A percentile compares a stretch with the other conserved stretches of the same genome.
phyloP scores from a whole-genome alignment of 2,888 invertebrate genomes.

The Drosophila testacea region DNA sequence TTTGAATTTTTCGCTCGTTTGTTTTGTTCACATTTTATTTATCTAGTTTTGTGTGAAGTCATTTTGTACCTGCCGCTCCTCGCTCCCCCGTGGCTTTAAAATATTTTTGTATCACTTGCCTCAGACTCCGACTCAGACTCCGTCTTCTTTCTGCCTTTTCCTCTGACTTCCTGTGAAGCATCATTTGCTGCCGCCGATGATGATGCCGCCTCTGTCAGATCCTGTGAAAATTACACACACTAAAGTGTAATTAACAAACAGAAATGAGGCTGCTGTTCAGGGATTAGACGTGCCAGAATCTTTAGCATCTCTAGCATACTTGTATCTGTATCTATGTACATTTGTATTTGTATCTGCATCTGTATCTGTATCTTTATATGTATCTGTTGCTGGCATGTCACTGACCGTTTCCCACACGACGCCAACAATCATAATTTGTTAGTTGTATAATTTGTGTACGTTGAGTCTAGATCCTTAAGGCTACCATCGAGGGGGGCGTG shows the following conservation, averaged over 20 bases:
- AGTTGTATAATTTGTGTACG: conserved; percentile 55
- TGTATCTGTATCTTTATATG: conserved; percentile 8
- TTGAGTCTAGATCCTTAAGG: conserved; percentile 28
- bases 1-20: conserved; percentile 75
- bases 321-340: conserved; percentile 17
- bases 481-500: conserved; percentile 20
- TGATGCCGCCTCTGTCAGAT: conserved; percentile 57
- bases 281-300: conserved; percentile 67
- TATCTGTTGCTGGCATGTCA: conserved; percentile 43
- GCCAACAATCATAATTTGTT: conserved; percentile 66
- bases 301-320: conserved; percentile 39
- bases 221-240: conserved; percentile 81
- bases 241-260: conserved; percentile 80
- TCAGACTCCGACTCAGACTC: conserved; percentile 4
- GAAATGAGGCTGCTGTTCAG: conserved; percentile 77
- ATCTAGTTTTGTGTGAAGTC: conserved; percentile 79
- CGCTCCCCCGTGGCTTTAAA: conserved; percentile 36
- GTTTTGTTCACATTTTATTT: conserved; percentile 68
- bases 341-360: conserved; percentile 1
- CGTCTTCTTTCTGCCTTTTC: conserved; percentile 11
- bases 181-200: conserved; percentile 27
- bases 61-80: conserved; percentile 70
- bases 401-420: conserved; percentile 49
- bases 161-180: conserved; percentile 68
- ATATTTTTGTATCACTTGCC: conserved; percentile 55